phyloP scores from a whole-genome alignment of 2,797 vertebrate species.

The Pangasius djambal region DNA sequence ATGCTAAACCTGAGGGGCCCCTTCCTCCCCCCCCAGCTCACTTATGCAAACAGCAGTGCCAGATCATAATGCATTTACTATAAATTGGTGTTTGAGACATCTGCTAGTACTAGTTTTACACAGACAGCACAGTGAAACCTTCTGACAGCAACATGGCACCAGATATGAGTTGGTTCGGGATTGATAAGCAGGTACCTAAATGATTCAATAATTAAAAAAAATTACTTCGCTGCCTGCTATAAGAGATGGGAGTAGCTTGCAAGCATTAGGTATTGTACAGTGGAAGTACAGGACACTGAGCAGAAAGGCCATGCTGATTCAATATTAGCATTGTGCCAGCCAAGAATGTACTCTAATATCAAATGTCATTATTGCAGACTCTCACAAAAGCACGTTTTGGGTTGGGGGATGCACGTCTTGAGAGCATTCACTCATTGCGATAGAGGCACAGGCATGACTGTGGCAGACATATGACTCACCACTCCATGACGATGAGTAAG shows the following conservation, averaged over 20 bases:
- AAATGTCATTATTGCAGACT: not conserved
- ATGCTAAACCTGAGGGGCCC: not conserved
- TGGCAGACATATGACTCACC: slow-evolving; percentile 75
- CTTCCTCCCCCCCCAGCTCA: slow-evolving; percentile 19
- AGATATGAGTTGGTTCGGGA: slow-evolving; percentile 38
- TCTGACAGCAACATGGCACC: slow-evolving; percentile 24
- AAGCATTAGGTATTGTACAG: not conserved
- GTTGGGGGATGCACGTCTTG: slow-evolving; percentile 18
- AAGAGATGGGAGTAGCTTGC: not conserved
- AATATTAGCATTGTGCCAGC: not conserved
- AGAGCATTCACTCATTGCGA: slow-evolving; percentile 20
- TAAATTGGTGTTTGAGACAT: slow-evolving; percentile 37
- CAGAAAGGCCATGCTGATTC: not conserved
- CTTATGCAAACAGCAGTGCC: slow-evolving; percentile 4
- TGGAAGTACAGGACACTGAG: not conserved
- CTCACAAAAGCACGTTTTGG: not conserved
- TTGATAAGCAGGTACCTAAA: slow-evolving; percentile 33
- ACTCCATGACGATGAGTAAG: slow-evolving; percentile 98
- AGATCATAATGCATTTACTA: slow-evolving; percentile 33
- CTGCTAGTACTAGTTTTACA: slow-evolving; percentile 49
- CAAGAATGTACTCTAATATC: not conserved
- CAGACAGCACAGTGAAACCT: slow-evolving; percentile 38
- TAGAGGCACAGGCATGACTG: not conserved
- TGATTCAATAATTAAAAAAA: slow-evolving; percentile 36
- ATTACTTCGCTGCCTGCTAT: not conserved